Evolutionary conservation across 2,888 invertebrate species (phyloP).

Genomic region (Rotaria sp.): DNA sequence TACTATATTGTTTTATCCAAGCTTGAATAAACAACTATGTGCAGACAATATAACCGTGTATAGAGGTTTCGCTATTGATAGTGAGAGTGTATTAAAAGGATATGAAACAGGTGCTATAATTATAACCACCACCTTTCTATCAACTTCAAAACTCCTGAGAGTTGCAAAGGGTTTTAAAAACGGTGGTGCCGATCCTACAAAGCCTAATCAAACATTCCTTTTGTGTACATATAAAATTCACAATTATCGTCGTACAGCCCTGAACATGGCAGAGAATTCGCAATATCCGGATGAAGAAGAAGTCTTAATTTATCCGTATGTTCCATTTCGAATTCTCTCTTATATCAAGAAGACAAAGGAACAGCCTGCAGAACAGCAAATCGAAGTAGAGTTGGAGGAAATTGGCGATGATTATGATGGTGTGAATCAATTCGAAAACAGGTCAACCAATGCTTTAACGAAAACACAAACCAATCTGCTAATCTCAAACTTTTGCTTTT

Average conservation of each 20-base stretch:
- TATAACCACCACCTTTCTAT: not conserved
- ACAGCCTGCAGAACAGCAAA: not conserved
- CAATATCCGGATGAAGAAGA: not conserved
- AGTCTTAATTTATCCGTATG: not conserved
- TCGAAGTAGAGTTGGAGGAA: not conserved
- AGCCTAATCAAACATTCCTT: not conserved
- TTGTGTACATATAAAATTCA: not conserved
- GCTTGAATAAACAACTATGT: not conserved
- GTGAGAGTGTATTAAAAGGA: not conserved
- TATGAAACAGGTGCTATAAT: not conserved
- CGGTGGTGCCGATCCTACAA: not conserved
- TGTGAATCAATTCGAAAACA: too few species aligned
- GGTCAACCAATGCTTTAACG: too few species aligned
- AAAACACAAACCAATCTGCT: too few species aligned
- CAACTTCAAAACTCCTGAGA: not conserved
- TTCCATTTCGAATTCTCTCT: not conserved
- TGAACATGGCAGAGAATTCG: not conserved
- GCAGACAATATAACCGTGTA: not conserved
- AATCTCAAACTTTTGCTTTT: too few species aligned
- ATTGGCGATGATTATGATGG: not conserved
- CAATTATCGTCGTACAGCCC: not conserved
- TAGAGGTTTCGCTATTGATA: not conserved
- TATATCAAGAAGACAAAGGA: not conserved
- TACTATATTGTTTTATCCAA: not conserved
- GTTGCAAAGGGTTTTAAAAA: not conserved